A percentile compares a stretch with the other conserved stretches of the same genome.
Evolutionary conservation across 2,888 invertebrate genomes (phyloP).

Genomic region (Crematogaster levior): DNA sequence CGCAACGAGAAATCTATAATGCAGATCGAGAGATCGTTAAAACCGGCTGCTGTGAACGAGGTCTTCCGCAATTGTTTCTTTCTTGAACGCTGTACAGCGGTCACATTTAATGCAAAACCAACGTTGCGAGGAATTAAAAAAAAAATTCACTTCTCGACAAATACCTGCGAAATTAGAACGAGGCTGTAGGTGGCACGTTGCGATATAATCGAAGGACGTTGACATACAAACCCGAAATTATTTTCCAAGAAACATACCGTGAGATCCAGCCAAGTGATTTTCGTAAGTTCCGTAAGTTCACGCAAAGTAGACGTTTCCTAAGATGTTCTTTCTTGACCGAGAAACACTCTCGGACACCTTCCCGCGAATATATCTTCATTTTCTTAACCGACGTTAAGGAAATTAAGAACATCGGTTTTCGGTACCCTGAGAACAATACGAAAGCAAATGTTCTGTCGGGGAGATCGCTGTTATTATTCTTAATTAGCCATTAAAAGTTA

Average conservation of each 20-base stretch:
- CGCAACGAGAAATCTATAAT: background rate
- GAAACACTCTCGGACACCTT: background rate
- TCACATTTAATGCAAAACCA: background rate
- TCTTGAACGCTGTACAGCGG: background rate
- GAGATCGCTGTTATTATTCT: too few species aligned
- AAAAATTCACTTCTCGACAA: slow-evolving; percentile 2
- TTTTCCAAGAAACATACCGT: slow-evolving; percentile 17
- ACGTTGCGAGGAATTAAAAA: background rate
- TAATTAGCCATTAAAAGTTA: too few species aligned
- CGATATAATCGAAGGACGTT: slow-evolving; percentile 43
- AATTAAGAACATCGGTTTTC: too few species aligned
- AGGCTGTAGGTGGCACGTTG: slow-evolving; percentile 14
- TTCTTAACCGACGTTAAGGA: too few species aligned
- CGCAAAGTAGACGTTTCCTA: background rate
- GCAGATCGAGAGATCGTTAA: slow-evolving; percentile 13
- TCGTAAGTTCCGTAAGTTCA: background rate
- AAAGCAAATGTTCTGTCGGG: too few species aligned
- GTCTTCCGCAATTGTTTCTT: slow-evolving; percentile 14
- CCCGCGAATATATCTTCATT: background rate
- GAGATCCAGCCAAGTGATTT: background rate
- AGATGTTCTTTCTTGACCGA: background rate
- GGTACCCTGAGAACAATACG: too few species aligned
- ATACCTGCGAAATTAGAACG: slow-evolving; percentile 29
- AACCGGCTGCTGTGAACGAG: background rate
- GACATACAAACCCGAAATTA: slow-evolving; percentile 42